A percentile compares a stretch with the other conserved stretches of the same genome.
These are phyloP conservation scores for Callithrix jacchus DNA, from an alignment of 2,113 vertebrate species.

Conservation along the genomic window DNA sequence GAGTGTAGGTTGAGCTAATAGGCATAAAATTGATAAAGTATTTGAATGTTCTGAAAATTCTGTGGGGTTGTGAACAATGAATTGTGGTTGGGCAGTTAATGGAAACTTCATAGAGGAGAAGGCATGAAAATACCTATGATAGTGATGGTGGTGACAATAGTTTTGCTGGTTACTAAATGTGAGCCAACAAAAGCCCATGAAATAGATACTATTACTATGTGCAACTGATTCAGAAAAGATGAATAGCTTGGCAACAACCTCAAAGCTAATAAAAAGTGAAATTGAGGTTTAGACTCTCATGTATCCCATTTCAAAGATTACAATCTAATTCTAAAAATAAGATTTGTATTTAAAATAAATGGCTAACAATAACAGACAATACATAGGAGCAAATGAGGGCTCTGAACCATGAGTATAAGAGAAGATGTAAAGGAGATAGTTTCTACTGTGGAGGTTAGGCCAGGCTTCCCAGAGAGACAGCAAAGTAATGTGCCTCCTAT, in stretches of 20 bases:
- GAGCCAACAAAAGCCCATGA: not conserved
- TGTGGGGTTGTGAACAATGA: not conserved
- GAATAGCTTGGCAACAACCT: not conserved
- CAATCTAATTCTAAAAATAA: slow-evolving; percentile 9
- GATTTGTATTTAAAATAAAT: not conserved
- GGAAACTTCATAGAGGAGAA: not conserved
- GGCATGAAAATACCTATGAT: not conserved
- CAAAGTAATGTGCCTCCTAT: not conserved
- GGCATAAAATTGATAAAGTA: not conserved
- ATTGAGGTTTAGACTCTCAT: not conserved
- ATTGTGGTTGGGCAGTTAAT: not conserved
- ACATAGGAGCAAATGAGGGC: not conserved
- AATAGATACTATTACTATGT: not conserved
- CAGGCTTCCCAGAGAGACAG: not conserved
- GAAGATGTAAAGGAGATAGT: not conserved
- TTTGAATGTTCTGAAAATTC: not conserved
- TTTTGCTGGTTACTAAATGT: not conserved
- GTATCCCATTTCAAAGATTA: not conserved
- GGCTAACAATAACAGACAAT: not conserved
- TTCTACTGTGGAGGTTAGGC: not conserved
- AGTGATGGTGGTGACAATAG: not conserved
- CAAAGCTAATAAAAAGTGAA: slow-evolving; percentile 20
- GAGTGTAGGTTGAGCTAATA: not conserved
- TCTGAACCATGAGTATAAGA: not conserved
- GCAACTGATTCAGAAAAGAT: not conserved